Conservation (phyloP, 2,888 invertebrate species). For the Sialis lutaria region DNA sequence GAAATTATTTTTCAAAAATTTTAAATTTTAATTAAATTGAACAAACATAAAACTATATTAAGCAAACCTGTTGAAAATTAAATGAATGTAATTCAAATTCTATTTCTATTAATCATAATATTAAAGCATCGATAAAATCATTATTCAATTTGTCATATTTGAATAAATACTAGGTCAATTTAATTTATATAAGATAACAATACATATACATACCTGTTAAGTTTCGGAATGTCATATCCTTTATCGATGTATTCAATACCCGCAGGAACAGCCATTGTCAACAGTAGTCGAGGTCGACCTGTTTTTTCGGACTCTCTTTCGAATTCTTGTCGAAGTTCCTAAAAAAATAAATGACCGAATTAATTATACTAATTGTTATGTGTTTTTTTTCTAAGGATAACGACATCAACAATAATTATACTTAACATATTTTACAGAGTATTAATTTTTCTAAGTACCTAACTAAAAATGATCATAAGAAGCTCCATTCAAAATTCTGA, state of each 20-base stretch:
- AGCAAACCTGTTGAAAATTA: background rate
- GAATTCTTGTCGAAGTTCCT: slow-evolving; percentile 79
- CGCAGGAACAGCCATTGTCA: slow-evolving; percentile 90
- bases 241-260: slow-evolving; percentile 86
- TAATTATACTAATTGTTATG: too few relatives aligned
- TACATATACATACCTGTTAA: slow-evolving; percentile 50
- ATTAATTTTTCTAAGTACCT: too few relatives aligned
- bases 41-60: background rate
- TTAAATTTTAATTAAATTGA: slow-evolving; percentile 1
- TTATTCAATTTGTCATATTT: background rate
- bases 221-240: slow-evolving; percentile 76
- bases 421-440: too few relatives aligned
- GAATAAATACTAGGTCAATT: background rate
- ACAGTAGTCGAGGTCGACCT: slow-evolving; percentile 56
- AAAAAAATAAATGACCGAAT: slow-evolving; percentile 10
- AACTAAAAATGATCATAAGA: too few relatives aligned
- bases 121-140: background rate
- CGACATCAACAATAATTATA: too few relatives aligned
- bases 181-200: background rate
- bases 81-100: background rate
- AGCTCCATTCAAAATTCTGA: too few relatives aligned
- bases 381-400: too few relatives aligned
- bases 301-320: slow-evolving; percentile 72
- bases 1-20: background rate
- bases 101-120: background rate